A percentile compares a stretch with the other conserved stretches of the same genome.
Evolutionary conservation across 2,888 invertebrate genomes (phyloP).

Genomic region (Gastracanthus pulcherrimus): DNA sequence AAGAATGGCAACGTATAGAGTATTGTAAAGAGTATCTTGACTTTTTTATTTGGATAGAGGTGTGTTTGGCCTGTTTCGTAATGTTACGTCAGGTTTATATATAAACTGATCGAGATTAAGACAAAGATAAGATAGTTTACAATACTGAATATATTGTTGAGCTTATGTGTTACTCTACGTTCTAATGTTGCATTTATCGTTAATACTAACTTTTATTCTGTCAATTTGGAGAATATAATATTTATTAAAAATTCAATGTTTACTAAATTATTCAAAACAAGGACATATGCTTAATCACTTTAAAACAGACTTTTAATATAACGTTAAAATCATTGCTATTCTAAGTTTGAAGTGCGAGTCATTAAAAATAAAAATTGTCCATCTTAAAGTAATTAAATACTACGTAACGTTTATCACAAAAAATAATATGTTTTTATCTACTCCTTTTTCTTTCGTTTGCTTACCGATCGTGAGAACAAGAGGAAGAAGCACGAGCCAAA

Average conservation of each 20-base stretch:
- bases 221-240: background rate
- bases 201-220: background rate
- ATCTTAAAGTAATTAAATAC: too few species aligned
- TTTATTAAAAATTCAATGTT: background rate
- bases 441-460: conserved; percentile 63
- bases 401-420: too few species aligned
- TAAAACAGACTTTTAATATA: background rate
- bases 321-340: too few species aligned
- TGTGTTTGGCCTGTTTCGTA: background rate
- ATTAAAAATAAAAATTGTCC: background rate
- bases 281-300: background rate
- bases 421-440: background rate
- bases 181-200: background rate
- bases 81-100: background rate
- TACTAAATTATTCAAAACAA: background rate
- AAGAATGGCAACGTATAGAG: conserved; percentile 6
- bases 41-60: background rate
- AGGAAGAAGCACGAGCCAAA: conserved; percentile 79
- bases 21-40: conserved; percentile 2
- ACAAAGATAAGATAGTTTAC: background rate
- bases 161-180: conserved; percentile 18
- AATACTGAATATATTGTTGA: conserved; percentile 9
- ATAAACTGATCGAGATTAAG: background rate
- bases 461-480: conserved; percentile 81
- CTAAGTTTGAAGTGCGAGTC: too few species aligned